phyloP scores from a whole-genome alignment of 2,888 invertebrate genomes.

The Minunthozetes semirufus region DNA sequence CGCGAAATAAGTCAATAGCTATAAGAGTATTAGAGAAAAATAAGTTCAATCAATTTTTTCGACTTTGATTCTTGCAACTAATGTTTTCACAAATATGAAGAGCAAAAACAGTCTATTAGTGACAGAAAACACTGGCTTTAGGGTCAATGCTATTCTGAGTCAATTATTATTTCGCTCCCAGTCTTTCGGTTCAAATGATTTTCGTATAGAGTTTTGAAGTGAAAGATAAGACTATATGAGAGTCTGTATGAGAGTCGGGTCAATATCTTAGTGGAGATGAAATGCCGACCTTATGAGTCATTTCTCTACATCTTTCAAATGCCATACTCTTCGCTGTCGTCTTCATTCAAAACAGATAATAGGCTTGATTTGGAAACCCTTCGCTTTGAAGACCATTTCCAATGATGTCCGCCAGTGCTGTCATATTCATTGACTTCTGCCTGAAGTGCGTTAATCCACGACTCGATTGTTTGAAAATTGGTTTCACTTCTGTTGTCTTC shows the following conservation, averaged over 20 bases:
- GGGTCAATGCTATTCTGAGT: background rate
- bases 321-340: constrained; percentile 29
- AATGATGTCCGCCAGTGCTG: background rate
- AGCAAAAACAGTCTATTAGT: too few species aligned
- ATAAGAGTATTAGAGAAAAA: too few species aligned
- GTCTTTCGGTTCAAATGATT: too few species aligned
- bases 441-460: constrained; percentile 25
- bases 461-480: background rate
- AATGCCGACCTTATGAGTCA: background rate
- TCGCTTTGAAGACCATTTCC: constrained; percentile 9
- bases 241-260: background rate
- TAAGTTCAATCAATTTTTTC: too few species aligned
- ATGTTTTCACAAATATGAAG: too few species aligned
- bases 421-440: background rate
- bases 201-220: too few species aligned
- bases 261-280: background rate
- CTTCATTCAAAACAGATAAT: constrained; percentile 14
- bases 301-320: background rate
- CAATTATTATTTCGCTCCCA: background rate
- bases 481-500: background rate
- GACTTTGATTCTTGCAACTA: too few species aligned
- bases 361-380: constrained; percentile 14
- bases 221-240: too few species aligned
- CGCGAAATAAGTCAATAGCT: too few species aligned
- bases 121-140: background rate